Evolutionary conservation across 1,140 invertebrate genomes (phyloP).

Genomic region (Drosophila mauritiana): DNA sequence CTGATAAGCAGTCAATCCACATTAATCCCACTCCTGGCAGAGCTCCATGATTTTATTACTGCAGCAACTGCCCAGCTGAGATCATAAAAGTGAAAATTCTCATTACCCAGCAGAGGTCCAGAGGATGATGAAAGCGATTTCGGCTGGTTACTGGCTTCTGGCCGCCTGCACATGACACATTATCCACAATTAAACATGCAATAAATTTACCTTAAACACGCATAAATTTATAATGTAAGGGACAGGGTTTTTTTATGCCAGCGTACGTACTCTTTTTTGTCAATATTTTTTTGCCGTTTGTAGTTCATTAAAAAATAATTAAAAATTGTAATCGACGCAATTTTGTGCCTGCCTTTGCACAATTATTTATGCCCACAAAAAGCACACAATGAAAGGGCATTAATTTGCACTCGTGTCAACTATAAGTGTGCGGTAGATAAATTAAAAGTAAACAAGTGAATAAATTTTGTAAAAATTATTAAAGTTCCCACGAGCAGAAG

Average conservation of each 20-base stretch:
- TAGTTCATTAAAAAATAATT: constrained; percentile 82
- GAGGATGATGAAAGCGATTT: not conserved
- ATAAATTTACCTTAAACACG: constrained; percentile 72
- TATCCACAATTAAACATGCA: constrained; percentile 70
- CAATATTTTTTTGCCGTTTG: constrained; percentile 41
- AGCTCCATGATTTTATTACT: constrained; percentile 16
- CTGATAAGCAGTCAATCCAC: constrained; percentile 6
- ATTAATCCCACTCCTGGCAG: constrained; percentile 24
- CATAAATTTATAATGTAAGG: constrained; percentile 65
- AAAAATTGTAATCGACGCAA: constrained; percentile 77
- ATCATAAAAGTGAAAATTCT: constrained; percentile 68
- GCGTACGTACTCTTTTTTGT: constrained; percentile 1
- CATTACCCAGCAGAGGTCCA: constrained; percentile 18
- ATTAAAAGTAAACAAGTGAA: constrained; percentile 75
- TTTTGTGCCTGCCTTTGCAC: constrained; percentile 75
- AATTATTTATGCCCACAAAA: constrained; percentile 78
- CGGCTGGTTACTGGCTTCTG: constrained; percentile 23
- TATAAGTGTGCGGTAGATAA: constrained; percentile 77
- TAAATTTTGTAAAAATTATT: constrained; percentile 59
- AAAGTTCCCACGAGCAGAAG: constrained; percentile 9
- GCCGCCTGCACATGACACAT: constrained; percentile 40
- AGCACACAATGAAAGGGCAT: constrained; percentile 78
- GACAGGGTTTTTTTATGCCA: constrained; percentile 19
- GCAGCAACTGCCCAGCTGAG: constrained; percentile 31
- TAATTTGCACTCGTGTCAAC: constrained; percentile 76